Evolutionary conservation across 2,888 invertebrate genomes (phyloP), one percentile per base, ranked within the genome.

Genomic region (Pseudanteris insignis): DNA sequence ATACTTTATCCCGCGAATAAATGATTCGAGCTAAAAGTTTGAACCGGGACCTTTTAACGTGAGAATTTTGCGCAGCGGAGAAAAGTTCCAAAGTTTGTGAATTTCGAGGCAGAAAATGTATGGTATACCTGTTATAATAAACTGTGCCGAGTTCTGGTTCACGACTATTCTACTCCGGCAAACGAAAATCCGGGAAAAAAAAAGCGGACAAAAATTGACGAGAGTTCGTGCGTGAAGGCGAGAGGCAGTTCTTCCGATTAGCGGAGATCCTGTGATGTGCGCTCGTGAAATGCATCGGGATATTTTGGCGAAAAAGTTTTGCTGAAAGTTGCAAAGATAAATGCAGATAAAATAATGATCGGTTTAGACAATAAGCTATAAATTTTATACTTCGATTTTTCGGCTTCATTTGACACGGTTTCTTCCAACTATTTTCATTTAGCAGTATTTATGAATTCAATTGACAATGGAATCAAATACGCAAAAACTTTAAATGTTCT

Each of bases 91-190:
- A 54, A 60, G 54, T 18, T 18, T 37, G 24, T 29, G 53, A 60
- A 60, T 60, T 60, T 61, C 50, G 50, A 29, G 38, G 44, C 44
- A 37, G 48, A 61, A 61, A 44, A 48, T 48, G 50, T 44, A 41
- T 32, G 51, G 46, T 30, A 24, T 44, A 48, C 44, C 50, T 50
- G 44, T 50, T 61, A 48, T 61, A 61, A 61, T 54, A 61, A 61
- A 61, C 60, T 38, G 53, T 38, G 36, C 40, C 24, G 18, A 29
- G 54, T 33, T 28, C 28, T 44, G 26, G 43, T 28, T 50, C 38
- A 12, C 50, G 50, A 55, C 54, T 50, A 48, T 61, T 61, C 34
- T 50, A 25, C 43, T 15, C 18, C 33, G 44, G 43, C 48, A 21
- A 50, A 26, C 38, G 46, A 29, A 61, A 61, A 60, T 53, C 43